These are phyloP conservation scores for Caenorhabditis sp. DNA, from an alignment of 2,888 invertebrate species.

Conservation along the genomic window DNA sequence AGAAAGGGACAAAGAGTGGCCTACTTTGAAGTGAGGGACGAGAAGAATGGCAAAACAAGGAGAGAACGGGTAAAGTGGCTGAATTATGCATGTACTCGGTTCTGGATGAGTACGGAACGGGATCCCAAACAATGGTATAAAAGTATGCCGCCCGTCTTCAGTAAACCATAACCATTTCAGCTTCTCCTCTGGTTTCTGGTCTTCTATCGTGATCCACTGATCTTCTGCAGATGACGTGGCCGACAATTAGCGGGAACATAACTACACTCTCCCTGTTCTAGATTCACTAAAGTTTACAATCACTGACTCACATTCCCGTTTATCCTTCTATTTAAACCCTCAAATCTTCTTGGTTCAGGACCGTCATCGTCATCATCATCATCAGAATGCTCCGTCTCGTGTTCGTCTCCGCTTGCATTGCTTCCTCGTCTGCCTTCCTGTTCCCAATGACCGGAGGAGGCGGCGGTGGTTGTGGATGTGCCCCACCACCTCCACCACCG, in stretches of 20 bases:
- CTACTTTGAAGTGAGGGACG: conserved; percentile 23
- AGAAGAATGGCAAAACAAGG: background rate
- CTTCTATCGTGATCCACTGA: background rate
- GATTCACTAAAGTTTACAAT: no score
- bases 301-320: background rate
- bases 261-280: conserved; percentile 1
- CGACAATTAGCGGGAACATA: background rate
- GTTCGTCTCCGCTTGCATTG: conserved; percentile 14
- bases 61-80: conserved; percentile 47
- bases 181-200: conserved; percentile 5
- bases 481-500: conserved; percentile 34
- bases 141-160: background rate
- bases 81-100: conserved; percentile 45
- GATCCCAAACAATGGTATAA: conserved; percentile 22
- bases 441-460: conserved; percentile 53
- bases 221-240: conserved; percentile 20
- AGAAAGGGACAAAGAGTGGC: conserved; percentile 15
- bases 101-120: conserved; percentile 39
- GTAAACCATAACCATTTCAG: conserved; percentile 12
- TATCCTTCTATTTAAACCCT: background rate
- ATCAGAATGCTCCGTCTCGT: conserved; percentile 32
- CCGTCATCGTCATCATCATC: conserved; percentile 9
- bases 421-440: conserved; percentile 31
- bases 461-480: conserved; percentile 46
- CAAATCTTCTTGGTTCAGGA: background rate